Base-by-base conservation (phyloP, 2,888 invertebrate genomes). In the Limenitis camilla region DNA sequence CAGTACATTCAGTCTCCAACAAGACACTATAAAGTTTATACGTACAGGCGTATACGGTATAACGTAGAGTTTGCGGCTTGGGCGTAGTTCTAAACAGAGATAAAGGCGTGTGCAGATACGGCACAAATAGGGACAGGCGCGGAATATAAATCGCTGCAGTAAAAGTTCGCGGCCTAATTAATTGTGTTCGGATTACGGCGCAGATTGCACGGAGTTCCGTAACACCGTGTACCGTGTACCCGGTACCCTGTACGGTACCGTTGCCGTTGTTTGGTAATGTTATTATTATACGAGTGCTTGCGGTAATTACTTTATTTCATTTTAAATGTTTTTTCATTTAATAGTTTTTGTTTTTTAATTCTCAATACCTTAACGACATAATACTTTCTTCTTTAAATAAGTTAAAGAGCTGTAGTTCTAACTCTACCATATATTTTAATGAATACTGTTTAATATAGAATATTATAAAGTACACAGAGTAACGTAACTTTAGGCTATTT, bases 91-190 rank as follows among this genome's bases (percentile, higher is more conserved):
- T 65, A 66, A 69, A 65, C 66, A 68, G 63, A 68, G 68, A 73
- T 63, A 63, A 63, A 61, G 59, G 60, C 59, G 45, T 55, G 61
- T 64, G 61, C 66, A 66, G 72, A 74, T 68, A 69, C 71, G 67
- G 64, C 60, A 63, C 61, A 47, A 51, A 39, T 52, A 53, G 49
- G 53, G 42, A 54, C 71, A 65, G 65, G 69, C 59, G 64, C 55
- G 63, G 81, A 81, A 81, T 81, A 80, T 76, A 81, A 81, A 82
- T 82, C 71, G 74, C 67, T 64, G 69, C 68, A 71, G 77, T 74
- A 72, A 73, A 76, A 78, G 73, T 77, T 80, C 68, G 69, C 65
- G 68, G 69, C 68, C 72, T 77, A 78, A 83, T 83, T 83, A 83
- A 82, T 83, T 80, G 77, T 72, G 71, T 77, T 77, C 72, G 72